phyloP scores from a whole-genome alignment of 2,797 vertebrate genomes.

The Toxotes lorentzi region DNA sequence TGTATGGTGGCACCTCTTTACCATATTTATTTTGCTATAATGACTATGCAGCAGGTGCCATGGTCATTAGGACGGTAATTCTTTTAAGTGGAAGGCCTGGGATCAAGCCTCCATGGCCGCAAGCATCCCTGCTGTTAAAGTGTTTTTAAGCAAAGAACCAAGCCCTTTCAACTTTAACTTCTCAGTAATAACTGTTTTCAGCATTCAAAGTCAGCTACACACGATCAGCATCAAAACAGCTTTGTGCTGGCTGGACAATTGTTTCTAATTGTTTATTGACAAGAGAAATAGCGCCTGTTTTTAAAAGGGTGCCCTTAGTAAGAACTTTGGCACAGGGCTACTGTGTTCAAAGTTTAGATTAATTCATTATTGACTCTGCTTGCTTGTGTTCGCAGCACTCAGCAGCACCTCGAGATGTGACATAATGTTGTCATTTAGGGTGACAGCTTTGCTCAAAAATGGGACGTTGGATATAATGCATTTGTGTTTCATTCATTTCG shows the following conservation, averaged over 20 bases:
- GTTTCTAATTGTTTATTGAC: slow-evolving; percentile 56
- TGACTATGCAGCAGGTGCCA: slow-evolving; percentile 29
- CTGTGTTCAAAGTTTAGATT: slow-evolving; percentile 42
- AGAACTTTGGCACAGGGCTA: slow-evolving; percentile 18
- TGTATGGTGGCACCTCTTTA: slow-evolving; percentile 44
- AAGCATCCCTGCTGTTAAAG: not conserved
- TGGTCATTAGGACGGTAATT: slow-evolving; percentile 39
- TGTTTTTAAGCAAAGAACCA: not conserved
- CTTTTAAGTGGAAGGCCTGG: not conserved
- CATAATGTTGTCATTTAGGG: slow-evolving; percentile 11
- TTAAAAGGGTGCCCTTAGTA: slow-evolving; percentile 27
- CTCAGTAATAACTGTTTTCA: slow-evolving; percentile 4
- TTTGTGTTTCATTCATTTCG: not conserved
- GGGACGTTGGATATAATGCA: not conserved
- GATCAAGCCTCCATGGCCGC: slow-evolving; percentile 7
- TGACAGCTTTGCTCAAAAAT: not conserved
- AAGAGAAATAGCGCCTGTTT: slow-evolving; percentile 32
- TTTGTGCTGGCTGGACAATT: slow-evolving; percentile 41
- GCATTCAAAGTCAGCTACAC: slow-evolving; percentile 8
- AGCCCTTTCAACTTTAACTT: not conserved
- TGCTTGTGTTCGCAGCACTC: slow-evolving; percentile 20
- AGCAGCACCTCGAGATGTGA: not conserved
- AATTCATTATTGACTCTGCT: slow-evolving; percentile 45
- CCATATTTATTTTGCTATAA: slow-evolving; percentile 35
- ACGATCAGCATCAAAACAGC: slow-evolving; percentile 19